phyloP scores from a whole-genome alignment of 2,797 vertebrate genomes.

The Chelon labrosus region DNA sequence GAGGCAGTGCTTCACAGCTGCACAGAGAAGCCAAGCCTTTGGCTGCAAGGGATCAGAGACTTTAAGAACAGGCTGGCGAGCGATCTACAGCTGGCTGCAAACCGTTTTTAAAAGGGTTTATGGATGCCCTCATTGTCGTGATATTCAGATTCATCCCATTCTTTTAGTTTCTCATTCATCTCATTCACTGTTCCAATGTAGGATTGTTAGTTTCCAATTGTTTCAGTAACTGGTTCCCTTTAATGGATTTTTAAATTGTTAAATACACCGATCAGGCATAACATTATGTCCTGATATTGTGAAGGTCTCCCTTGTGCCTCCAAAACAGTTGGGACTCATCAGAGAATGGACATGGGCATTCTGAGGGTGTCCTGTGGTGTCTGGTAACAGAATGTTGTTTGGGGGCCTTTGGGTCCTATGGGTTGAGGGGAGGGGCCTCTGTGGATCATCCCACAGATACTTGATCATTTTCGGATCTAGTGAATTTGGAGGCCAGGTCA shows the following conservation, averaged over 20 bases:
- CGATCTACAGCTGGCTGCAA: conserved; percentile 31
- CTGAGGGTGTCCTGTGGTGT: too few relatives aligned
- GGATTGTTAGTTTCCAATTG: background rate
- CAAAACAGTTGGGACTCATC: too few relatives aligned
- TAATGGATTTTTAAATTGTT: background rate
- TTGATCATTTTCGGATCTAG: too few relatives aligned
- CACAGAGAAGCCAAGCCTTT: conserved; percentile 19
- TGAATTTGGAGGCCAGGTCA: too few relatives aligned
- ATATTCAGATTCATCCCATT: conserved; percentile 11
- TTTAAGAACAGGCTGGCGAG: conserved; percentile 21
- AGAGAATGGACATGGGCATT: too few relatives aligned
- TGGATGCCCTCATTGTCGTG: conserved; percentile 26
- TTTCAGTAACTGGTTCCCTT: background rate
- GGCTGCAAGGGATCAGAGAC: conserved; percentile 31
- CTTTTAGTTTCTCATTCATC: conserved; percentile 9
- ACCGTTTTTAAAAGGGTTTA: conserved; percentile 33
- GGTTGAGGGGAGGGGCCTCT: too few relatives aligned
- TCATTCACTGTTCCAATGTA: background rate
- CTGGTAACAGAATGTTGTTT: too few relatives aligned
- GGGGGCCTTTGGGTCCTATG: too few relatives aligned
- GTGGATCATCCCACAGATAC: too few relatives aligned
- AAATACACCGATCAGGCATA: too few relatives aligned
- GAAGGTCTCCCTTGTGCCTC: too few relatives aligned
- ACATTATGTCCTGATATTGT: too few relatives aligned
- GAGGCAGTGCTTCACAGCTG: conserved; percentile 18